These are phyloP conservation scores for Catalaphyllia jardinei DNA, from an alignment of 64 coral and sea anemone species.

Conservation along the genomic window DNA sequence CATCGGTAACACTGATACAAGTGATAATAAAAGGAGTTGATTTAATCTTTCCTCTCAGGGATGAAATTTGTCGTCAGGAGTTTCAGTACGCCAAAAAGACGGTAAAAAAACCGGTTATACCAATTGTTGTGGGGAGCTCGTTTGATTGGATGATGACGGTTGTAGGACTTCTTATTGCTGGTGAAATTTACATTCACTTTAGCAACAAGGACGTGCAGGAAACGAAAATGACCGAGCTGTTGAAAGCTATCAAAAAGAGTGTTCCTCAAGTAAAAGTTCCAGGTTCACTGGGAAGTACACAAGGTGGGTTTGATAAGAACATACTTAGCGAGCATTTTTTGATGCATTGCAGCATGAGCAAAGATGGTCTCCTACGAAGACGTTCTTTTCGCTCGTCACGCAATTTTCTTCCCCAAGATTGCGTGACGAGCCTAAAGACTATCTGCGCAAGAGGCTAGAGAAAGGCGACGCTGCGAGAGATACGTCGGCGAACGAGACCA, in stretches of 20 bases:
- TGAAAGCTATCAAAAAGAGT: conserved; percentile 76
- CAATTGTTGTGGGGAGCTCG: conserved; percentile 80
- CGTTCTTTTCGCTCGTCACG: no score
- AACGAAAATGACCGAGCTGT: conserved; percentile 76
- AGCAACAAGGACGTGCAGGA: conserved; percentile 71
- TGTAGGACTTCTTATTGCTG: conserved; percentile 90
- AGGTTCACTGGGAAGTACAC: not conserved
- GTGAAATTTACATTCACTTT: conserved; percentile 98
- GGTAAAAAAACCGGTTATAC: conserved; percentile 82
- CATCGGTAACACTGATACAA: not conserved
- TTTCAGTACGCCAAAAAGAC: conserved; percentile 97
- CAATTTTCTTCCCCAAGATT: no score
- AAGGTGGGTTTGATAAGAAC: conserved; percentile 14
- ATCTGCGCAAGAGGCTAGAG: no score
- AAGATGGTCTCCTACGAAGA: no score
- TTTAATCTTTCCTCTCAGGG: conserved; percentile 32
- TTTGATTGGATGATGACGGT: conserved; percentile 97
- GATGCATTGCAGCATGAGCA: no score
- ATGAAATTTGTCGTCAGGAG: conserved; percentile 91
- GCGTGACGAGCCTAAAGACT: no score
- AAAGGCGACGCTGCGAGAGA: no score
- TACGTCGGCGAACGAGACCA: no score
- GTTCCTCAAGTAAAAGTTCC: conserved; percentile 35
- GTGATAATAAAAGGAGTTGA: no score
- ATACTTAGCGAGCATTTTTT: no score